Evolutionary conservation across 2,113 vertebrate genomes (phyloP).

Genomic region (Amphiprion percula): DNA sequence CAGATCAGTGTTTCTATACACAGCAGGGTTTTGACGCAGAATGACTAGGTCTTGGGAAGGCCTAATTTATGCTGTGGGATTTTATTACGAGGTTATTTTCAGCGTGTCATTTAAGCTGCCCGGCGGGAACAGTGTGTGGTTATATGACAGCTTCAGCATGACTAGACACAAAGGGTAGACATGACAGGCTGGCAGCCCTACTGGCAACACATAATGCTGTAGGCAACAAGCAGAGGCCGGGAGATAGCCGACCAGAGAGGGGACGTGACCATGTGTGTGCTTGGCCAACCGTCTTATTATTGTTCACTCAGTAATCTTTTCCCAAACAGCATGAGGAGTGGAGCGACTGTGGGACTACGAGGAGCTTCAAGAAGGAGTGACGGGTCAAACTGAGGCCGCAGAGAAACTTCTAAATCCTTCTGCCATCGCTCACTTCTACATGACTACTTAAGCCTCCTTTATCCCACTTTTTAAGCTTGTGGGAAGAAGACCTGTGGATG

Average conservation of each 20-base stretch:
- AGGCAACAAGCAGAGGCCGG: slow-evolving; percentile 14
- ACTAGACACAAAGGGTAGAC: slow-evolving; percentile 65
- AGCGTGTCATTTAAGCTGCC: slow-evolving; percentile 57
- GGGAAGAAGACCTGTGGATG: slow-evolving; percentile 1
- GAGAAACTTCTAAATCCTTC: slow-evolving; percentile 25
- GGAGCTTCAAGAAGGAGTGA: not conserved
- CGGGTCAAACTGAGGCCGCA: slow-evolving; percentile 42
- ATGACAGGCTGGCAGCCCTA: slow-evolving; percentile 41
- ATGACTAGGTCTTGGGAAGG: slow-evolving; percentile 54
- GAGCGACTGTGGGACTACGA: not conserved
- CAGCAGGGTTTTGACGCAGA: slow-evolving; percentile 44
- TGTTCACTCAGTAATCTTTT: slow-evolving; percentile 33
- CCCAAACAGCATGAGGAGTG: slow-evolving; percentile 20
- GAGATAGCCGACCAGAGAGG: slow-evolving; percentile 4
- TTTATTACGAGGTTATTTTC: slow-evolving; percentile 69
- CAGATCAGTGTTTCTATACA: not conserved
- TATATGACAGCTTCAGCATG: slow-evolving; percentile 65
- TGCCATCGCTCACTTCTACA: slow-evolving; percentile 23
- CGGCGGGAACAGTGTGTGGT: slow-evolving; percentile 33
- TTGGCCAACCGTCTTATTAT: slow-evolving; percentile 28
- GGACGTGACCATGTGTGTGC: slow-evolving; percentile 26
- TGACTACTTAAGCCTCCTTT: slow-evolving; percentile 15
- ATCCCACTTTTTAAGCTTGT: slow-evolving; percentile 7
- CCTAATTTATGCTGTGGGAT: slow-evolving; percentile 65
- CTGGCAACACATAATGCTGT: slow-evolving; percentile 29